These are phyloP conservation scores for Coelinius sp. DNA, from an alignment of 2,888 invertebrate species.

Conservation along the genomic window DNA sequence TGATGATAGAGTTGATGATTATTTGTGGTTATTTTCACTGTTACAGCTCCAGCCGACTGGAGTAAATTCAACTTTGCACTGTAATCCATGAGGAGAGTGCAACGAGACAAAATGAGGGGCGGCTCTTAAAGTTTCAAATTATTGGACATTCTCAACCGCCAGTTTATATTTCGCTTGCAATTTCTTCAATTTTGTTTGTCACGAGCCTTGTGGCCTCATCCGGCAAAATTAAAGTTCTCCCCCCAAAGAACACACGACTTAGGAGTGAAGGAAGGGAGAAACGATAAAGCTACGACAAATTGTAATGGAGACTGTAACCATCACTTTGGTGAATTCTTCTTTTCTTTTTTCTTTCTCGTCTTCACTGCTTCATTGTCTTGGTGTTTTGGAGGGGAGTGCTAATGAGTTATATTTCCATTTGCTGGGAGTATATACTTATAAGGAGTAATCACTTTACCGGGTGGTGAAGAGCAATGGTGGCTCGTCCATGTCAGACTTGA, in stretches of 20 bases:
- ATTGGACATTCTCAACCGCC: slow-evolving; percentile 51
- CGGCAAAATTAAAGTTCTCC: slow-evolving; percentile 51
- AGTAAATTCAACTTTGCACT: slow-evolving; percentile 13
- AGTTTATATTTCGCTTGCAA: slow-evolving; percentile 46
- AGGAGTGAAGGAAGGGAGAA: slow-evolving; percentile 9
- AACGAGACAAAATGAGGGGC: slow-evolving; percentile 46
- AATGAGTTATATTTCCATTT: slow-evolving; percentile 10
- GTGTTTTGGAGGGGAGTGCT: neutral
- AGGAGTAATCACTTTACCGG: slow-evolving; percentile 50
- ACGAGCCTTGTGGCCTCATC: slow-evolving; percentile 51
- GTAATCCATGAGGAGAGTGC: slow-evolving; percentile 19
- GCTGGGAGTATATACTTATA: neutral
- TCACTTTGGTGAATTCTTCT: slow-evolving; percentile 1
- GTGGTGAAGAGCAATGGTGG: slow-evolving; percentile 70
- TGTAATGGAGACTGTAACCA: slow-evolving; percentile 10
- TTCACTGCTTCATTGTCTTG: neutral
- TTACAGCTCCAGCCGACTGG: slow-evolving; percentile 8
- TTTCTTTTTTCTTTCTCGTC: neutral
- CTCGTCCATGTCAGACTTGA: slow-evolving; percentile 68
- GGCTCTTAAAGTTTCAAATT: slow-evolving; percentile 53
- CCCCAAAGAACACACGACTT: slow-evolving; percentile 18
- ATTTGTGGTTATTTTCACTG: slow-evolving; percentile 21
- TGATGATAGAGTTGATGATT: slow-evolving; percentile 32
- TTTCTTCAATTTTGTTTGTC: slow-evolving; percentile 61
- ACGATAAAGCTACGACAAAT: slow-evolving; percentile 11